phyloP scores from a whole-genome alignment of 2,113 vertebrate species.

The Polyodon spathula region DNA sequence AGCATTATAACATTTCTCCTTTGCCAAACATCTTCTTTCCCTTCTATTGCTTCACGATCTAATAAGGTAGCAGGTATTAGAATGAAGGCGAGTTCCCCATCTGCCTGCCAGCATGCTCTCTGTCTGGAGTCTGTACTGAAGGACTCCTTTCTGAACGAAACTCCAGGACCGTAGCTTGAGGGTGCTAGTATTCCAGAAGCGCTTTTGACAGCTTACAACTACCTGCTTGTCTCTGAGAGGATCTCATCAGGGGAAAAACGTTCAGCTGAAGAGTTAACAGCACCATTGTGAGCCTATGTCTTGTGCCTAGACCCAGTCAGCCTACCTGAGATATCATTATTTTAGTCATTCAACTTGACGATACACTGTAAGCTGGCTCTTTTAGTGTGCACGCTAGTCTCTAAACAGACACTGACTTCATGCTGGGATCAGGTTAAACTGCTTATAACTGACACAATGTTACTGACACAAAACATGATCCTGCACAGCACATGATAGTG shows the following conservation, averaged over 20 bases:
- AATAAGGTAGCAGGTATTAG: no score
- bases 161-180: slow-evolving; percentile 26
- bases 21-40: no score
- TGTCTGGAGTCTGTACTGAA: slow-evolving; percentile 19
- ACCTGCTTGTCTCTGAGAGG: slow-evolving; percentile 15
- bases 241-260: slow-evolving; percentile 31
- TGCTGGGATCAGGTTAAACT: no score
- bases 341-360: slow-evolving; percentile 23
- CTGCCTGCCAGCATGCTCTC: slow-evolving; percentile 1
- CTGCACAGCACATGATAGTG: no score
- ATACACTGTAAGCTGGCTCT: slow-evolving; percentile 1
- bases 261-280: slow-evolving; percentile 28
- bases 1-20: no score
- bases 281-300: slow-evolving; percentile 26
- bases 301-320: slow-evolving; percentile 36
- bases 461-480: no score
- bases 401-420: neutral
- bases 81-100: no score
- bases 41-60: no score
- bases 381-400: neutral
- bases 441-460: no score
- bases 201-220: slow-evolving; percentile 30
- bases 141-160: slow-evolving; percentile 23
- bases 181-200: slow-evolving; percentile 25
- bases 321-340: slow-evolving; percentile 32